phyloP scores from a whole-genome alignment of 2,113 vertebrate genomes.

The Seriola aureovittata region DNA sequence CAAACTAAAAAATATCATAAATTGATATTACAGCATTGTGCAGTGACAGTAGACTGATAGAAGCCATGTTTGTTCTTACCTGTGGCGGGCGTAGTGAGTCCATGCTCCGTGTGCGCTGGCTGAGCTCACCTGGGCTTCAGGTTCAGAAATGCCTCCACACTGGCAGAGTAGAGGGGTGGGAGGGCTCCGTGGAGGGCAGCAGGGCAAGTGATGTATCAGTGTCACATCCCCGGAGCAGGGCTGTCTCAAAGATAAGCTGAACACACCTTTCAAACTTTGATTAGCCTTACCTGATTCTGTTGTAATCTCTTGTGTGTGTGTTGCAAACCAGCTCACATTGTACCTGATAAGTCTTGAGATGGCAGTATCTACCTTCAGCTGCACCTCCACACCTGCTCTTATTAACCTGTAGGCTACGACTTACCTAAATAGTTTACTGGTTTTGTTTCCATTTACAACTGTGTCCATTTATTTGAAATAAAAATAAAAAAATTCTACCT shows the following conservation, averaged over 20 bases:
- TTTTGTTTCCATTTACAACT: neutral
- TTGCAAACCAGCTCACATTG: slow-evolving; percentile 59
- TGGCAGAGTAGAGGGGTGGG: neutral
- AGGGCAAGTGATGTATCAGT: slow-evolving; percentile 31
- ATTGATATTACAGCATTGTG: neutral
- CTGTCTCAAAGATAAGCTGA: slow-evolving; percentile 53
- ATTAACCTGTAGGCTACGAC: neutral
- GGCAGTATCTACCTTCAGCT: slow-evolving; percentile 4
- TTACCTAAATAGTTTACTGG: neutral
- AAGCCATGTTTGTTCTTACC: slow-evolving; percentile 60
- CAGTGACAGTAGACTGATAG: neutral
- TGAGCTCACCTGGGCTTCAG: slow-evolving; percentile 38
- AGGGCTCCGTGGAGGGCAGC: slow-evolving; percentile 3
- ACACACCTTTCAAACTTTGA: slow-evolving; percentile 64
- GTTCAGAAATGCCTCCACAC: slow-evolving; percentile 16
- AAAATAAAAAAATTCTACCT: neutral
- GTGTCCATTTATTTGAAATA: slow-evolving; percentile 14
- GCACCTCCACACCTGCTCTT: slow-evolving; percentile 9
- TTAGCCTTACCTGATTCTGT: slow-evolving; percentile 40
- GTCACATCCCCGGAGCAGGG: slow-evolving; percentile 50
- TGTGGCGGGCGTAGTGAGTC: slow-evolving; percentile 58
- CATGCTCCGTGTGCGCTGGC: slow-evolving; percentile 45
- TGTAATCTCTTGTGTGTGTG: slow-evolving; percentile 52
- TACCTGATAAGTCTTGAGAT: slow-evolving; percentile 41
- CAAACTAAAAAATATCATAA: neutral